Evolutionary conservation across 2,888 invertebrate genomes (phyloP).

Genomic region (Alentia gelatinosa): DNA sequence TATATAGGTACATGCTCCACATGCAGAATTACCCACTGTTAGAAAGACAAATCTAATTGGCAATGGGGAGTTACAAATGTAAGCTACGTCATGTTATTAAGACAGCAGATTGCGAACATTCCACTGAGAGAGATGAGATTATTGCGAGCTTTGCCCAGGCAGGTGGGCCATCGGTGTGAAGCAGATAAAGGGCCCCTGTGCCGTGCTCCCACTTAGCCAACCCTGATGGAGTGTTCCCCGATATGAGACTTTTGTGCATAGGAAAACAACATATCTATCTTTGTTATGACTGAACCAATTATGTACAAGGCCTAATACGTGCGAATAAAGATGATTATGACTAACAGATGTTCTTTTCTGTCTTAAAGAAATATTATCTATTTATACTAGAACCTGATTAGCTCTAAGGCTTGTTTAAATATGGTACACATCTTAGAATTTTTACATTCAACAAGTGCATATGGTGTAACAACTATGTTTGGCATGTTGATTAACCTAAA

Average conservation of each 20-base stretch:
- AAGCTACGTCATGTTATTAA: neutral
- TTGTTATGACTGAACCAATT: slow-evolving; percentile 37
- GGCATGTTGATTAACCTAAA: too few species aligned
- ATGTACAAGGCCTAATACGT: slow-evolving; percentile 42
- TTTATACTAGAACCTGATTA: too few species aligned
- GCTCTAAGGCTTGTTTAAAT: too few species aligned
- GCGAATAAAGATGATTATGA: slow-evolving; percentile 47
- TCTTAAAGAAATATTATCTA: too few species aligned
- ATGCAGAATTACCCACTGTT: neutral
- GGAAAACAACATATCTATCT: slow-evolving; percentile 42
- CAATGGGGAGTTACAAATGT: neutral
- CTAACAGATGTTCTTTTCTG: neutral
- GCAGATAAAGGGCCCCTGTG: neutral
- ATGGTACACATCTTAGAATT: too few species aligned
- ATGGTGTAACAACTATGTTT: too few species aligned
- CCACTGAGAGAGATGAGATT: slow-evolving; percentile 21
- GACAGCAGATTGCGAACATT: neutral
- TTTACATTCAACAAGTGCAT: too few species aligned
- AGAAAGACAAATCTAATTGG: neutral
- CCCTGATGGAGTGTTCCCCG: neutral
- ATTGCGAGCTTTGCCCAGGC: neutral
- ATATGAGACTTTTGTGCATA: slow-evolving; percentile 33
- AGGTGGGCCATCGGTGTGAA: neutral
- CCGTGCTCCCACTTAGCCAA: neutral
- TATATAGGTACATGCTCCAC: neutral